Evolutionary conservation across 2,113 vertebrate species (phyloP).

Genomic region (Herpailurus yagouaroundi): DNA sequence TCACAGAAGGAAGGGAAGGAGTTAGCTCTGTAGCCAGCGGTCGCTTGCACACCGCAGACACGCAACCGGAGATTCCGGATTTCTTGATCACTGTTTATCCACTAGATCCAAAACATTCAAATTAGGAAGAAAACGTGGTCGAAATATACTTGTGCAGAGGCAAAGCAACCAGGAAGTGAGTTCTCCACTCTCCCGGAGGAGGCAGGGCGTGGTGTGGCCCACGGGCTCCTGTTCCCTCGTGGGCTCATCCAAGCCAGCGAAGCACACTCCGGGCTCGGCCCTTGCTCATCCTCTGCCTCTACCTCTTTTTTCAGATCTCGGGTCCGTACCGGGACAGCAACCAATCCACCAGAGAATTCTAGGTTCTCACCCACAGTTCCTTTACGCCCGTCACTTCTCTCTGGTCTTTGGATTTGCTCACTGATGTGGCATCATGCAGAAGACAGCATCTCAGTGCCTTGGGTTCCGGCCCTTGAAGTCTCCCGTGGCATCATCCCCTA

Average conservation of each 20-base stretch:
- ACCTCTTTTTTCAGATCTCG: not conserved
- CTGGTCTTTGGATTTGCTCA: not conserved
- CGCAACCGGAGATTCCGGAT: not conserved
- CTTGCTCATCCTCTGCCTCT: no score
- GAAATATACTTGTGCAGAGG: not conserved
- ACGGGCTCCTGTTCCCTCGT: not conserved
- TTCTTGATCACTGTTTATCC: not conserved
- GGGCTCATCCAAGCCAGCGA: not conserved
- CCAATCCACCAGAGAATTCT: not conserved
- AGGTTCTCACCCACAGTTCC: not conserved
- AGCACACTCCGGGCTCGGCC: fast-evolving
- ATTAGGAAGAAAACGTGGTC: not conserved
- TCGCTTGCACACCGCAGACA: not conserved
- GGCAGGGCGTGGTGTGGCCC: no score
- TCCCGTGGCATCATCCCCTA: fast-evolving
- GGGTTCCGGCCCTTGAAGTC: not conserved
- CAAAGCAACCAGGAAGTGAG: not conserved
- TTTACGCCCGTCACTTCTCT: not conserved
- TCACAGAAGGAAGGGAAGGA: fast-evolving
- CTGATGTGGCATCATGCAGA: not conserved
- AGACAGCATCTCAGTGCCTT: not conserved
- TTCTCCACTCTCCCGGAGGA: not conserved
- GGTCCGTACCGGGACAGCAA: fast-evolving
- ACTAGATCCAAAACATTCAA: not conserved
- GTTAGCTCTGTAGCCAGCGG: fast-evolving